Evolutionary conservation across 2,888 invertebrate genomes (phyloP), one percentile per base, ranked within the genome.

Genomic region (Caenorhabditis virilis): DNA sequence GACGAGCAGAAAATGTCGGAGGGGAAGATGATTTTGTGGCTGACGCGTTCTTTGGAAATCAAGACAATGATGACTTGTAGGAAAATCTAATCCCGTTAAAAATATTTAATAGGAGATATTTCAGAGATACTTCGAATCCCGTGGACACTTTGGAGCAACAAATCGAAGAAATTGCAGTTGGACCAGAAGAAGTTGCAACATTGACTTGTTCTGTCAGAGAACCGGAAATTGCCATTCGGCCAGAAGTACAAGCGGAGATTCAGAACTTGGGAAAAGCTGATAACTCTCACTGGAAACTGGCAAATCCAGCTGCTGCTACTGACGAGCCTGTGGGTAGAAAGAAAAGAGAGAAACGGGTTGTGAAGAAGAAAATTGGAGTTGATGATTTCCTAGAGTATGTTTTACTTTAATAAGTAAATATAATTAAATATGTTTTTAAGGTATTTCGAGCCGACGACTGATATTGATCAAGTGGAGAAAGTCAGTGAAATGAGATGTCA

Each of bases 191-290:
- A 27, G 36, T 57, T 5, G 27, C 63, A 1, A 57, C 49, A 20
- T 18, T 63, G n/a, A 52, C 45, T 7, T n/a, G 20, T 26, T 2
- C 47, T 1, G 36, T 56, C 6, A 22, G 23, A 5, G 56, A 30
- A 11, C 52, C 47, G 18, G 30, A 42, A 4, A 43, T 27, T 0
- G 55, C 36, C 23, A 30, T 48, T 55, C 43, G 55, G 13, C 51
- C 51, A 2, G 41, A 38, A 27, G 23, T 38, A 7, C 26, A 51
- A 5, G 48, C 55, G 16, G 59, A 65, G 26, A 56, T 65, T 16
- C 51, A 47, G 26, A 56, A 59, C 27, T 25, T 60, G 11, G 65
- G 65, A 27, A 52, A 52, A 30, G 16, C 3, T 25, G 65, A 65
- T 36, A 55, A 56, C 30, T 41, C 52, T 33, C 65, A 65, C 35